Percentiles rank a stretch among this genome's conserved stretches.
Conservation (phyloP, 2,113 vertebrate genomes). For the Furnarius figulus region DNA sequence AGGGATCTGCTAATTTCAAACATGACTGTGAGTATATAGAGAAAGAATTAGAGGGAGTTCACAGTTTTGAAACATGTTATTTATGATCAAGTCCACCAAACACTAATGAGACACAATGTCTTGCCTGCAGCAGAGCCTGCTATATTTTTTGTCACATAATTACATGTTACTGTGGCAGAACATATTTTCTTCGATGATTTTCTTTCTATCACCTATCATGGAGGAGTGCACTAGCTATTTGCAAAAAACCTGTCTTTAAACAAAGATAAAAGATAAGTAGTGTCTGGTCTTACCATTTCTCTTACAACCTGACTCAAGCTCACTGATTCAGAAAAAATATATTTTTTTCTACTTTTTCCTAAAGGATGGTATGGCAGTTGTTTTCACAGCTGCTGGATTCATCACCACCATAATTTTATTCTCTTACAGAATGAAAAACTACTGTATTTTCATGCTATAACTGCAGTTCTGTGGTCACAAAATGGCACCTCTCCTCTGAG, state of each 20-base stretch:
- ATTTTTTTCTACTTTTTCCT: neutral
- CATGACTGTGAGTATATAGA: neutral
- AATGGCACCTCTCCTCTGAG: neutral
- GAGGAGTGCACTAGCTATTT: neutral
- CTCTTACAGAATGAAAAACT: neutral
- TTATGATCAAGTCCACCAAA: conserved; percentile 40
- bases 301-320: neutral
- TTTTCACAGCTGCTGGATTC: neutral
- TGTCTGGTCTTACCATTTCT: neutral
- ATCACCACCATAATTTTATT: neutral
- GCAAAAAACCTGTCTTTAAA: conserved; percentile 1
- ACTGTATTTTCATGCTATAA: neutral
- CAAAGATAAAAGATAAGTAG: neutral
- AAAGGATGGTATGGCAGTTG: neutral
- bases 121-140: conserved; percentile 16
- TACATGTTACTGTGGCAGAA: conserved; percentile 18
- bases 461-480: neutral
- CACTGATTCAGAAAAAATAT: neutral
- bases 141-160: conserved; percentile 36
- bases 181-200: conserved; percentile 4
- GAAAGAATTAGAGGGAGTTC: neutral
- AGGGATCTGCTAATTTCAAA: neutral
- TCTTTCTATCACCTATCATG: neutral
- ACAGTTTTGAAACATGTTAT: conserved; percentile 31
- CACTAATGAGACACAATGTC: conserved; percentile 29